Evolutionary conservation across 2,797 vertebrate genomes (phyloP).

Genomic region (Galagoides demidoff): DNA sequence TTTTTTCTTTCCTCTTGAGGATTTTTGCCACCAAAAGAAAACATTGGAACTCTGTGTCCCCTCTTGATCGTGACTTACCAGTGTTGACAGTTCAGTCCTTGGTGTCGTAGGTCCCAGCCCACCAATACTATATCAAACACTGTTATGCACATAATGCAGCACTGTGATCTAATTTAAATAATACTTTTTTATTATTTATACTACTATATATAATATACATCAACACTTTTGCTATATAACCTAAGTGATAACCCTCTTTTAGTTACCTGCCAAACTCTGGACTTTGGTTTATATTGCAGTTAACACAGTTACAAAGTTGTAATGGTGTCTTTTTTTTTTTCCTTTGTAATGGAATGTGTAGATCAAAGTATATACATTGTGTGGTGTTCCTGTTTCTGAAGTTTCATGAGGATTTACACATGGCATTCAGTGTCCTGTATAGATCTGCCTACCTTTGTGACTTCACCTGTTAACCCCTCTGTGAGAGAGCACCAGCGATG

Average conservation of each 20-base stretch:
- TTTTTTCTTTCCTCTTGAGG: slow-evolving; percentile 79
- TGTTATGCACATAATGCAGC: slow-evolving; percentile 91
- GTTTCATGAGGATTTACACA: slow-evolving; percentile 86
- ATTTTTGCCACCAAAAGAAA: slow-evolving; percentile 85
- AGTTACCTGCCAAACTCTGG: slow-evolving; percentile 87
- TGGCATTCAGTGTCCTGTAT: slow-evolving; percentile 87
- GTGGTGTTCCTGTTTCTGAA: slow-evolving; percentile 86
- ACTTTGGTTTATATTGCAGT: slow-evolving; percentile 88
- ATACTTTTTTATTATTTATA: slow-evolving; percentile 92
- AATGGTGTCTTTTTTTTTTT: slow-evolving; percentile 84
- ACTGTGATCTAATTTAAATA: slow-evolving; percentile 93
- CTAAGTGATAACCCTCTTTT: slow-evolving; percentile 88
- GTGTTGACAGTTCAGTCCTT: slow-evolving; percentile 87
- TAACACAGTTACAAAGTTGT: slow-evolving; percentile 87
- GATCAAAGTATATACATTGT: slow-evolving; percentile 87
- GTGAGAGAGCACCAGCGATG: slow-evolving; percentile 78
- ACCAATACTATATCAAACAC: slow-evolving; percentile 90
- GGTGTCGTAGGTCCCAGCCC: slow-evolving; percentile 87
- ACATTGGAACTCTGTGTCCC: slow-evolving; percentile 83
- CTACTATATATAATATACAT: slow-evolving; percentile 90
- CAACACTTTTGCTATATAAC: slow-evolving; percentile 90
- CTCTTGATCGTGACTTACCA: slow-evolving; percentile 86
- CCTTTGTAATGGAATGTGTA: slow-evolving; percentile 85
- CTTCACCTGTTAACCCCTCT: slow-evolving; percentile 82
- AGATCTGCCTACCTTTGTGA: slow-evolving; percentile 85